These are phyloP conservation scores for Scalopus aquaticus DNA, from an alignment of 2,113 vertebrate genomes.

Conservation along the genomic window DNA sequence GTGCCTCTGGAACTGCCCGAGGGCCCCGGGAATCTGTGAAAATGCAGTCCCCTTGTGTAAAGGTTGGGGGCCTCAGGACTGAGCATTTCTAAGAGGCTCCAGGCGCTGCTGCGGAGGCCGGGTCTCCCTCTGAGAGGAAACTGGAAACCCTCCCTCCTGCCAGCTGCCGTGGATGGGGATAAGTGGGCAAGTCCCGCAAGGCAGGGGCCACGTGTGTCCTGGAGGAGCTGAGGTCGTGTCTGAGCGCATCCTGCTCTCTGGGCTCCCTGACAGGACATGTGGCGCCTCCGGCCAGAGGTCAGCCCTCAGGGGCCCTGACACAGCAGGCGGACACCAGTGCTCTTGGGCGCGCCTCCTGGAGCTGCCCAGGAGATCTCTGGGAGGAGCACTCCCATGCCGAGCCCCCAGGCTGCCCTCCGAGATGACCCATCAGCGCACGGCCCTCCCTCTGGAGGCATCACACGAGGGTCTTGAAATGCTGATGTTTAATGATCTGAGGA, in stretches of 20 bases:
- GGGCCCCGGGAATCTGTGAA: background rate
- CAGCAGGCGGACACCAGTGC: background rate
- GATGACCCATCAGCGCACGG: background rate
- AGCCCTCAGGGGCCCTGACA: background rate
- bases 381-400: background rate
- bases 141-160: background rate
- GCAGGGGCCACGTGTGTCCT: background rate
- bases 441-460: background rate
- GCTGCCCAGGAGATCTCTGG: background rate
- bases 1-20: background rate
- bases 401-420: background rate
- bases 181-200: too few species aligned
- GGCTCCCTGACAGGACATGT: background rate
- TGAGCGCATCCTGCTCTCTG: background rate
- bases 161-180: too few species aligned
- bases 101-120: background rate
- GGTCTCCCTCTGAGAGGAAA: background rate
- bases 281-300: background rate
- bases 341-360: background rate
- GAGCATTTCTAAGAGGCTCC: background rate
- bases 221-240: too few species aligned
- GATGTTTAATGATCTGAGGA: background rate
- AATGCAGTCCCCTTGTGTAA: background rate
- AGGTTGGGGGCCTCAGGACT: background rate
- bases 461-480: background rate